phyloP scores from a whole-genome alignment of 2,113 vertebrate species.

The Nicator chloris region DNA sequence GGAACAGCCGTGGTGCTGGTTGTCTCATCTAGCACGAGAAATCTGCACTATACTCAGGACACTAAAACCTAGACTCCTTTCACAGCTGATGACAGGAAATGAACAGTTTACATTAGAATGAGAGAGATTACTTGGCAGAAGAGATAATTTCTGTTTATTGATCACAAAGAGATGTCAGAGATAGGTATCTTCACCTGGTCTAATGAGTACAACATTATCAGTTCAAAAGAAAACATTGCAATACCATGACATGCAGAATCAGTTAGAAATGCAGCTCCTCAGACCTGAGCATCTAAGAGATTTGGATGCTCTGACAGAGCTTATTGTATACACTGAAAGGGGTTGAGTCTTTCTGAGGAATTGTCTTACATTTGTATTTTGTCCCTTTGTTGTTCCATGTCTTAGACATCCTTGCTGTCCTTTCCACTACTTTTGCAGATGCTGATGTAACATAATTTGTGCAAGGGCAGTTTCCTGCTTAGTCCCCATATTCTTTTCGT shows the following conservation, averaged over 20 bases:
- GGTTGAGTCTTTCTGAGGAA: neutral
- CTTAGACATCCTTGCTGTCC: neutral
- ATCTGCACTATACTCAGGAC: neutral
- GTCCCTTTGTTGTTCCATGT: neutral
- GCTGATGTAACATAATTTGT: neutral
- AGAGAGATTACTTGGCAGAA: neutral
- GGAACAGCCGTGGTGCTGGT: accelerated
- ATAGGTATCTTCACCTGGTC: neutral
- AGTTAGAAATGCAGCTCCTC: neutral
- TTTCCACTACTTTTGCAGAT: neutral
- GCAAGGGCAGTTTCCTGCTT: neutral
- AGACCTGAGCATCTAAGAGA: neutral
- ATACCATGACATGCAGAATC: neutral
- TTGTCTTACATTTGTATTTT: neutral
- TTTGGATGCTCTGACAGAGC: neutral
- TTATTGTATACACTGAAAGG: neutral
- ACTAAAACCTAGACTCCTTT: neutral
- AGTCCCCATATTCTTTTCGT: neutral
- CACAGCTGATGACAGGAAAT: neutral
- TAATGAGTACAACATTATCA: neutral
- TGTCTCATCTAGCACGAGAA: neutral
- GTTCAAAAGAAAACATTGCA: neutral
- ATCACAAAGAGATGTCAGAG: neutral
- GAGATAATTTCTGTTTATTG: neutral
- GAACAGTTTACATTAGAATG: neutral